Conservation (phyloP, 2,113 vertebrate species). For the Cryptoleucopteryx plumbea region DNA sequence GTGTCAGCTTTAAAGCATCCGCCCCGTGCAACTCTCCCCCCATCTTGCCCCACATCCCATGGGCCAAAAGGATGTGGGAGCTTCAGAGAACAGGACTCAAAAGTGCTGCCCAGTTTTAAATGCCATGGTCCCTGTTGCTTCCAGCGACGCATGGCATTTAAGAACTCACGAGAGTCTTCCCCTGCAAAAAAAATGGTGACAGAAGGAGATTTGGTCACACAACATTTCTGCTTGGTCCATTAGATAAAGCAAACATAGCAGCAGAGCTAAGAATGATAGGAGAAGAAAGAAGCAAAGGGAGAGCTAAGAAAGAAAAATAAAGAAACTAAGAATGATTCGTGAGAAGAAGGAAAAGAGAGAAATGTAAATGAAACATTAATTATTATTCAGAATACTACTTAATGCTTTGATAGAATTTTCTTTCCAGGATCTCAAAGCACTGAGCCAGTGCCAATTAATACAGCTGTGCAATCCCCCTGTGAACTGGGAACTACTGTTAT, state of each 20-base stretch:
- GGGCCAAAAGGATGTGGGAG: background rate
- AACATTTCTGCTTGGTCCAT: background rate
- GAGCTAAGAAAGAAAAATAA: background rate
- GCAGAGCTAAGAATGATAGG: background rate
- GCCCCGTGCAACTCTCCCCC: background rate
- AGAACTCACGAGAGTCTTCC: background rate
- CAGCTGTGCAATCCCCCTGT: background rate
- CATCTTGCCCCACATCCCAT: background rate
- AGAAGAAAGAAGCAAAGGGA: background rate
- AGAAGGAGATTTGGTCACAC: background rate
- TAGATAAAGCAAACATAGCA: background rate
- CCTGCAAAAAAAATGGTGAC: background rate
- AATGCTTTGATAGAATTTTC: conserved; percentile 23
- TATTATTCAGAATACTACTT: conserved; percentile 41
- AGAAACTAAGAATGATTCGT: background rate
- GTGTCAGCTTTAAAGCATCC: conserved; percentile 10
- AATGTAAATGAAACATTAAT: background rate
- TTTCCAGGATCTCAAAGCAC: conserved; percentile 48
- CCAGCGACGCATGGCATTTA: background rate
- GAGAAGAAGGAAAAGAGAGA: background rate
- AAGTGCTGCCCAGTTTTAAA: background rate
- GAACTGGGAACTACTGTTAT: background rate
- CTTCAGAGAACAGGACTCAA: background rate
- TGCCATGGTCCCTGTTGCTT: background rate
- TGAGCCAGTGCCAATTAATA: conserved; percentile 28